A percentile compares a stretch with the other conserved stretches of the same genome.
Conservation (phyloP, 1,140 invertebrate species). For the Nephotettix cincticeps region DNA sequence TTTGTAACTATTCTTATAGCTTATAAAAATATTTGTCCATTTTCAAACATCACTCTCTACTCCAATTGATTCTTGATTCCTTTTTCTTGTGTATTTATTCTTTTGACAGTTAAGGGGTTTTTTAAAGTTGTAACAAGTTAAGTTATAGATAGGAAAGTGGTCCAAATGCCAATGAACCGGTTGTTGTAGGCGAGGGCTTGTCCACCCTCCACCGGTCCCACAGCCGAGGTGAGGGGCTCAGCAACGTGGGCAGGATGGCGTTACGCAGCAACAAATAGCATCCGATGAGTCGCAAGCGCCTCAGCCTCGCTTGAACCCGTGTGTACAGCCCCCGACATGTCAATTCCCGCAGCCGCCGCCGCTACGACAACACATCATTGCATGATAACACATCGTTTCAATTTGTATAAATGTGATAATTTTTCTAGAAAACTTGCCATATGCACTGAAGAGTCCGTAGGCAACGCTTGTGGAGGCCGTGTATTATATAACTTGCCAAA, state of each 20-base stretch:
- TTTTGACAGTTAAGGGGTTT: no score
- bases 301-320: background rate
- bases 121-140: no score
- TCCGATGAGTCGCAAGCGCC: slow-evolving; percentile 5
- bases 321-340: slow-evolving; percentile 6
- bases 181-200: slow-evolving; percentile 50
- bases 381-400: background rate
- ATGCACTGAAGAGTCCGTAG: background rate
- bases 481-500: slow-evolving; percentile 18
- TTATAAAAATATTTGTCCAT: no score
- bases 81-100: no score
- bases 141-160: background rate
- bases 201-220: slow-evolving; percentile 58
- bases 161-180: background rate
- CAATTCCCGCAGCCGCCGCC: slow-evolving; percentile 1
- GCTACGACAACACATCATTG: no score
- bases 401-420: slow-evolving; percentile 15
- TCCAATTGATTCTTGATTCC: no score
- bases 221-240: slow-evolving; percentile 68
- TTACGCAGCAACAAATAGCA: slow-evolving; percentile 22
- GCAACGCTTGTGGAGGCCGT: background rate
- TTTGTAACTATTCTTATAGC: no score
- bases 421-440: slow-evolving; percentile 17
- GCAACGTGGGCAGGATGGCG: slow-evolving; percentile 53
- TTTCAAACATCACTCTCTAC: no score